Evolutionary conservation across 2,797 vertebrate genomes (phyloP).

Genomic region (Pyrocephalus nanus): DNA sequence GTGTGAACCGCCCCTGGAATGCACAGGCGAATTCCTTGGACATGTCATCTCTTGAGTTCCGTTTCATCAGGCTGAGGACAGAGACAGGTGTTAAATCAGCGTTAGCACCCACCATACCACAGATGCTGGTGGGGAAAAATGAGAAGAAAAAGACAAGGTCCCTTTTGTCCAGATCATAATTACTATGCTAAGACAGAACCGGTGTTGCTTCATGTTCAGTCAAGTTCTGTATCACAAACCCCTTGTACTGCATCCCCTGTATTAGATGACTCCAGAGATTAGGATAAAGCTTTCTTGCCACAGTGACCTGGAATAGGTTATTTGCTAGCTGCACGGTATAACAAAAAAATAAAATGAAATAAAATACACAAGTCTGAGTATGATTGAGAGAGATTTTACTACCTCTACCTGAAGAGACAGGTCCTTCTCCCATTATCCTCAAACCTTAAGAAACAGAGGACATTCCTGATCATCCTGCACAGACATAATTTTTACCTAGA

Average conservation of each 20-base stretch:
- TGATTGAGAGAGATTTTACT: not conserved
- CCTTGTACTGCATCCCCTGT: not conserved
- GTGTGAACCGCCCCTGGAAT: not conserved
- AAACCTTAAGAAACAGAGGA: not conserved
- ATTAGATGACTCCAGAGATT: not conserved
- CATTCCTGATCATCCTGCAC: not conserved
- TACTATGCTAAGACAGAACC: not conserved
- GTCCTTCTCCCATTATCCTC: not conserved
- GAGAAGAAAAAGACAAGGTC: not conserved
- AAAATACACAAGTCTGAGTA: not conserved
- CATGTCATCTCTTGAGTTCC: conserved; percentile 44
- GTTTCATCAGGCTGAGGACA: not conserved
- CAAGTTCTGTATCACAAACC: not conserved
- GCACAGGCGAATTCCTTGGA: not conserved
- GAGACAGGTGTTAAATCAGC: conserved; percentile 30
- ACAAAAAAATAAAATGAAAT: not conserved
- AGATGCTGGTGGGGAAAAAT: not conserved
- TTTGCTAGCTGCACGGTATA: not conserved
- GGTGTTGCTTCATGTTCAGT: not conserved
- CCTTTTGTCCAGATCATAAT: not conserved
- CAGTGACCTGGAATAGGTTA: not conserved
- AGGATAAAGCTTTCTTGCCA: not conserved
- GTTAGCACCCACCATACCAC: not conserved
- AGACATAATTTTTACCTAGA: not conserved
- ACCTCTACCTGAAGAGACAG: not conserved